Conservation (phyloP, 2,797 vertebrate genomes). For the Anguilla anguilla region DNA sequence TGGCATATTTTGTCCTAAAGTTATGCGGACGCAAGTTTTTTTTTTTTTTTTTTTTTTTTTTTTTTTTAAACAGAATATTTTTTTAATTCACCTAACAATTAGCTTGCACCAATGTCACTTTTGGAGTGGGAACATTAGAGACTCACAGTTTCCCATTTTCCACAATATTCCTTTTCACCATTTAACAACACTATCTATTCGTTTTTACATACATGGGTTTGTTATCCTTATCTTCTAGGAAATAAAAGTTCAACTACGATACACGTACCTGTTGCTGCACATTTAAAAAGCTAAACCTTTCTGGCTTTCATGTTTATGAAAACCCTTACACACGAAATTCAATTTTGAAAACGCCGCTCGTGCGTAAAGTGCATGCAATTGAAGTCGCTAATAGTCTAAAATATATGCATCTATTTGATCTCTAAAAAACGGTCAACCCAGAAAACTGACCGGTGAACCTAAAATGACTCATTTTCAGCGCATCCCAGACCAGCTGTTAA, state of each 20-base stretch:
- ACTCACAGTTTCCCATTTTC: neutral
- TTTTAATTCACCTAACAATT: neutral
- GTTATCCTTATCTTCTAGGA: neutral
- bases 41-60: too few species aligned
- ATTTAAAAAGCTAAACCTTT: conserved; percentile 4
- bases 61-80: neutral
- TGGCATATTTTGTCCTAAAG: neutral
- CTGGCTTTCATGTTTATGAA: neutral
- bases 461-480: neutral
- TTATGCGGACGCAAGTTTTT: neutral
- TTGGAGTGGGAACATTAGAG: neutral
- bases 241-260: neutral
- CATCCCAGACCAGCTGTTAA: neutral
- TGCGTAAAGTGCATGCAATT: conserved; percentile 23
- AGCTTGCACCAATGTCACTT: neutral
- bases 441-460: conserved; percentile 19
- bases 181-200: neutral
- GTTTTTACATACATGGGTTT: neutral
- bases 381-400: conserved; percentile 21
- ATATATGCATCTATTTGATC: neutral
- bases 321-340: neutral
- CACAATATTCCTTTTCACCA: neutral
- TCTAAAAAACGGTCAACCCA: conserved; percentile 10
- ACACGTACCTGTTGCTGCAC: neutral
- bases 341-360: conserved; percentile 20